Evolutionary conservation across 2,888 invertebrate species (phyloP), one percentile per base, ranked within the genome.

Genomic region (Drosophila dives): DNA sequence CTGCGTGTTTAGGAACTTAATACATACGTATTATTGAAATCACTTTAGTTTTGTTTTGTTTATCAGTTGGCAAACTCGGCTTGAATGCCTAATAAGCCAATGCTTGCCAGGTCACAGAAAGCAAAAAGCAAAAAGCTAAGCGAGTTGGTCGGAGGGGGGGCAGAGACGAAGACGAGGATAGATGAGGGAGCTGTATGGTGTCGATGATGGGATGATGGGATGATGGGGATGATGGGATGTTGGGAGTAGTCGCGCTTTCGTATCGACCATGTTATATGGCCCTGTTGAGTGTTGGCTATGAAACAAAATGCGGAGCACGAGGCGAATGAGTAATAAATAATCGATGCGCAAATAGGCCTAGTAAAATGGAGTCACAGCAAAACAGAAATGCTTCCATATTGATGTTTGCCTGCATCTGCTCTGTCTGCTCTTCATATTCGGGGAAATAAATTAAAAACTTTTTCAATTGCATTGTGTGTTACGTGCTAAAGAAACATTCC

Each of bases 41-140:
- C 81, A 83, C 83, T 83, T 77, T 75, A 83, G 81, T 56, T 81
- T 77, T 72, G 77, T 81, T 83, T 83, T 80, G 77, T 81, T 81
- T 80, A 83, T 67, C 81, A 77, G 77, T 77, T 83, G 72, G 38
- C 69, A 75, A 77, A 81, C 81, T 77, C 63, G 49, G 63, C 67
- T 75, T 77, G 81, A 83, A 81, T 81, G 81, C 81, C 75, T 81
- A 81, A 83, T 83, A 64, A 75, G 83, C 70, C 48, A 61, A 62
- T 67, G 65, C 62, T 79, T 63, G 69, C 72, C 68, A 69, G 33
- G 32, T 23, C 20, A 29, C 17, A n/a, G 20, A 3, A 23, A 6
- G 60, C 17, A 17, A 51, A 38, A 5, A 15, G 56, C n/a, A 17
- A 36, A 23, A 17, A 29, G 6, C 29, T 20, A 50, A 29, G 36